Evolutionary conservation across 1,140 invertebrate species (phyloP).

Genomic region (Procambarus clarkii): DNA sequence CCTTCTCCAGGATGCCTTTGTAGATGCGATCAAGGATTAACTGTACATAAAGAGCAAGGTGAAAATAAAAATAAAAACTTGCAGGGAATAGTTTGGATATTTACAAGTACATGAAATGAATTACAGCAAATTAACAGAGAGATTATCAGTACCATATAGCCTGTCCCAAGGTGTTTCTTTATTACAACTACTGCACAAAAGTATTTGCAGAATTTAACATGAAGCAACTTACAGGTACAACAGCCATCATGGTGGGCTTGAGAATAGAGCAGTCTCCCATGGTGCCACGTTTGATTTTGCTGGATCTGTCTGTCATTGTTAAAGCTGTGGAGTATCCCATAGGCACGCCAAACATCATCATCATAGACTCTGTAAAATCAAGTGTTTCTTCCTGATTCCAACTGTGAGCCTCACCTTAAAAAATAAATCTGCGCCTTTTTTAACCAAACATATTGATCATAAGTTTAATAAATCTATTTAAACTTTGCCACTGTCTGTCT

Average conservation of each 20-base stretch:
- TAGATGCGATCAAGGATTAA: conserved; percentile 96
- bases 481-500: too few species aligned
- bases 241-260: conserved; percentile 93
- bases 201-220: too few species aligned
- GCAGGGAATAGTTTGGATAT: neutral
- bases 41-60: conserved; percentile 77
- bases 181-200: too few species aligned
- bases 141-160: too few species aligned
- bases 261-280: conserved; percentile 91
- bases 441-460: too few species aligned
- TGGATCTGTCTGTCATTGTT: conserved; percentile 96
- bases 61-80: neutral
- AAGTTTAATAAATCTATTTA: too few species aligned
- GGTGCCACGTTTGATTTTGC: conserved; percentile 93
- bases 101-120: neutral
- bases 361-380: conserved; percentile 65
- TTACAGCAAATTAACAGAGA: too few species aligned
- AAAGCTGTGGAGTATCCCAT: conserved; percentile 97
- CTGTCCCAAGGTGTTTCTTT: too few species aligned
- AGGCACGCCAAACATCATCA: conserved; percentile 84
- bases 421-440: too few species aligned
- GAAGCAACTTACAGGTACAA: conserved; percentile 83
- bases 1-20: conserved; percentile 95
- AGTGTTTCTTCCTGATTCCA: neutral
- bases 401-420: too few species aligned